Evolutionary conservation across 2,888 invertebrate species (phyloP), one percentile per base, ranked within the genome.

Genomic region (Isoperla grammatica): DNA sequence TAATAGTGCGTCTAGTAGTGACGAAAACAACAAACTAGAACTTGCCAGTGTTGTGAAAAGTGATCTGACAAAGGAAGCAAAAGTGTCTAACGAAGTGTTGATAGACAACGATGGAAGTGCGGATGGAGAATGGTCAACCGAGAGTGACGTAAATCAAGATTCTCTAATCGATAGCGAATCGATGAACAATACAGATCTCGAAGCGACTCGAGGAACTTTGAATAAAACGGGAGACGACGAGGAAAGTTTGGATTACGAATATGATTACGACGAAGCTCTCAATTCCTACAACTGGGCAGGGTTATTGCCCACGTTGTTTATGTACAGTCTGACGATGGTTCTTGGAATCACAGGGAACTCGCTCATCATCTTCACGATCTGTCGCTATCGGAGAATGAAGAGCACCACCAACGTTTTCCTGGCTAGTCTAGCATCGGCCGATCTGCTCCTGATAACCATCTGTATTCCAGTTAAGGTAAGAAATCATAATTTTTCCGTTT

Each of bases 381-480:
- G 74, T 40, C 73, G 77, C 54, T 80, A 79, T 69, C 71, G 79
- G 57, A 72, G 80, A 56, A 81, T 83, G 81, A 78, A 78, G 69
- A 82, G 78, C 67, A 80, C 72, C 45, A 86, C 86, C 20, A 87
- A 87, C 69, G 79, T 85, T 50, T 85, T 87, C 69, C 76, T 87
- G 42, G 81, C 84, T 17, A 84, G 84, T 66, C 74, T 87, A 60
- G 85, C 86, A 6, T 81, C 82, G 0, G 85, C 86, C 1, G 87
- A 87, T 73, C 76, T 87, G 1, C 76, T 86, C 23, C 78, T 87
- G 48, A 83, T 87, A 60, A 74, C 81, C 60, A 78, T 86, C 68
- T 87, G 87, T 72, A 83, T 87, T 61, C 87, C 87, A 8, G 82
- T 87, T 12, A 86, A 85, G 81, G 85, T 85, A 73, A 75, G 75